A percentile compares a stretch with the other conserved stretches of the same genome.
Conservation (phyloP, 1,140 invertebrate species). For the Polypedilum vanderplanki region DNA sequence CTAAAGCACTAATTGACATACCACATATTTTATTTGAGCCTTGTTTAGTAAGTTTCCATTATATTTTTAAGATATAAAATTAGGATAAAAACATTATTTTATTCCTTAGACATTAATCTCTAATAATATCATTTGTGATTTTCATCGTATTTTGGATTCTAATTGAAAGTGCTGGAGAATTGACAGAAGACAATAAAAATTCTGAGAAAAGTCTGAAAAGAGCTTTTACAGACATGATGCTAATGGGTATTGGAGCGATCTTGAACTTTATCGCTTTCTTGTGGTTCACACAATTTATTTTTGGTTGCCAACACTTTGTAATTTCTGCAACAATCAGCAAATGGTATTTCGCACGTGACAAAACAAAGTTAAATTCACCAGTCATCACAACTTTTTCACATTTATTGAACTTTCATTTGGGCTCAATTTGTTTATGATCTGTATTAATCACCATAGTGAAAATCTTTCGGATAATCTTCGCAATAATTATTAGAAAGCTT, state of each 20-base stretch:
- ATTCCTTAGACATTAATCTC: slow-evolving; percentile 54
- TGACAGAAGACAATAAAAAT: slow-evolving; percentile 36
- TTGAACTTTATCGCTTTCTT: slow-evolving; percentile 61
- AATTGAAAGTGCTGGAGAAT: slow-evolving; percentile 55
- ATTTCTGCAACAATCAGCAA: slow-evolving; percentile 64
- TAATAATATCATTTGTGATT: slow-evolving; percentile 48
- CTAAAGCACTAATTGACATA: slow-evolving; percentile 62
- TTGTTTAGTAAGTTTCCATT: slow-evolving; percentile 51
- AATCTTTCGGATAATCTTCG: slow-evolving; percentile 56
- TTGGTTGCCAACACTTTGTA: slow-evolving; percentile 70
- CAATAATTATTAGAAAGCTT: too few relatives aligned
- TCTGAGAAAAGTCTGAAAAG: too few relatives aligned
- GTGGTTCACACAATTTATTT: slow-evolving; percentile 65
- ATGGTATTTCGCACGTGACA: slow-evolving; percentile 74
- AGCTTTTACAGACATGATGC: background rate
- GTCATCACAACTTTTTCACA: slow-evolving; percentile 51
- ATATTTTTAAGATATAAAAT: too few relatives aligned
- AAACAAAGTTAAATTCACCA: slow-evolving; percentile 52
- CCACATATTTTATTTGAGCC: slow-evolving; percentile 70
- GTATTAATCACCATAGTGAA: slow-evolving; percentile 65
- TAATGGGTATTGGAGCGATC: slow-evolving; percentile 46
- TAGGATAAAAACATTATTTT: too few relatives aligned
- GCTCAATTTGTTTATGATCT: slow-evolving; percentile 68
- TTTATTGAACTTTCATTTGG: slow-evolving; percentile 63
- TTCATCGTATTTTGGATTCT: slow-evolving; percentile 56